Evolutionary conservation across 2,113 vertebrate genomes (phyloP).

Genomic region (Bubo bubo): DNA sequence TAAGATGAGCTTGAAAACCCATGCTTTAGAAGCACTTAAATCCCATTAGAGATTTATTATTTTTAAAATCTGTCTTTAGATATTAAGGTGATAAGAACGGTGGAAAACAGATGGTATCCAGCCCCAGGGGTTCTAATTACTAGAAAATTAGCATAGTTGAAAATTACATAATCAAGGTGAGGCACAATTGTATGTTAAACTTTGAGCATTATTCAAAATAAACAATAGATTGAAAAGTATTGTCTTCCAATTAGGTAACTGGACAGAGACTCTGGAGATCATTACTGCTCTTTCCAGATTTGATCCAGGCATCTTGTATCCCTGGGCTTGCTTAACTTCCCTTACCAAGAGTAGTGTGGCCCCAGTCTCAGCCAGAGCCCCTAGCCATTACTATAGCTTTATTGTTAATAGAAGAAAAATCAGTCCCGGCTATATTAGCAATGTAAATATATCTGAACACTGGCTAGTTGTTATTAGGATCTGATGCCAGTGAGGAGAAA

Average conservation of each 20-base stretch:
- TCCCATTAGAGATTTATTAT: not conserved
- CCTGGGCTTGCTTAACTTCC: not conserved
- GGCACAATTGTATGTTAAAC: not conserved
- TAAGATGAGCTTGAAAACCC: not conserved
- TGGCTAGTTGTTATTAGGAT: not conserved
- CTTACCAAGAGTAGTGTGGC: fast-evolving
- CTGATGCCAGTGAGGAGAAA: not conserved
- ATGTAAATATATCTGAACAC: not conserved
- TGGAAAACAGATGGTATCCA: not conserved
- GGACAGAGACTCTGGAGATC: not conserved
- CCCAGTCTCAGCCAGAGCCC: not conserved
- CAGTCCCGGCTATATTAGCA: not conserved
- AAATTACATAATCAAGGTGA: not conserved
- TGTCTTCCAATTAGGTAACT: not conserved
- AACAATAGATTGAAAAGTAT: not conserved
- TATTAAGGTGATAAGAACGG: not conserved
- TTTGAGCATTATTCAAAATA: not conserved
- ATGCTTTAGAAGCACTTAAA: not conserved
- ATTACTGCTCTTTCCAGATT: not conserved
- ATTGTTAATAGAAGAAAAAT: not conserved
- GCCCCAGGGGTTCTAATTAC: not conserved
- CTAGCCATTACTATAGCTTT: not conserved
- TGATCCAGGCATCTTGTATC: not conserved
- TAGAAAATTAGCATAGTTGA: not conserved
- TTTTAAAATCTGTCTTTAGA: not conserved